A percentile compares a stretch with the other conserved stretches of the same genome.
Evolutionary conservation across 2,797 vertebrate species (phyloP).

Genomic region (Alectoris magna): DNA sequence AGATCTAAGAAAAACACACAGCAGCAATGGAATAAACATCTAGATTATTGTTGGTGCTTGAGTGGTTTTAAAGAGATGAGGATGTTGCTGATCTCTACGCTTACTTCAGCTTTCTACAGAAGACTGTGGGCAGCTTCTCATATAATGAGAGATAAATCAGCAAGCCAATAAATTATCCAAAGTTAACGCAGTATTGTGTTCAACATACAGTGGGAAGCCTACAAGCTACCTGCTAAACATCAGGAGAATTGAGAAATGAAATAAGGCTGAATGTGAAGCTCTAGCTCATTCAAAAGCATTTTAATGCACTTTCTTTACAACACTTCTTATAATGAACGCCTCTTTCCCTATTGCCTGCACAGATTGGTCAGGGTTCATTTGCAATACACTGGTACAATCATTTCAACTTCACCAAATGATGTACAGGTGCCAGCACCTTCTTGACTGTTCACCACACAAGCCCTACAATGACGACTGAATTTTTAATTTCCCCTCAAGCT

Average conservation of each 20-base stretch:
- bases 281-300: background rate
- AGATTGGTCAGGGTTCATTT: background rate
- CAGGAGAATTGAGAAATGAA: background rate
- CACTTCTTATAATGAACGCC: background rate
- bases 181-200: background rate
- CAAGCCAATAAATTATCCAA: background rate
- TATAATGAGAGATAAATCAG: background rate
- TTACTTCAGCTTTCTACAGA: background rate
- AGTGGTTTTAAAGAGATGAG: background rate
- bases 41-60: background rate
- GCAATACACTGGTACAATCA: rapidly evolving
- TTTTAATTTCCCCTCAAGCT: background rate
- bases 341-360: background rate
- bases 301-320: background rate
- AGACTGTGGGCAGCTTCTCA: background rate
- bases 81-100: background rate
- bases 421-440: background rate
- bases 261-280: background rate
- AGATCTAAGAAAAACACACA: background rate
- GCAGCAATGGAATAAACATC: background rate
- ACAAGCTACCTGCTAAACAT: background rate
- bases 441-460: background rate
- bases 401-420: background rate
- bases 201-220: background rate
- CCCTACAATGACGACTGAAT: rapidly evolving